Percentiles rank a stretch among this genome's conserved stretches.
Evolutionary conservation across 1,140 invertebrate genomes (phyloP).

Genomic region (Drosophila repleta): DNA sequence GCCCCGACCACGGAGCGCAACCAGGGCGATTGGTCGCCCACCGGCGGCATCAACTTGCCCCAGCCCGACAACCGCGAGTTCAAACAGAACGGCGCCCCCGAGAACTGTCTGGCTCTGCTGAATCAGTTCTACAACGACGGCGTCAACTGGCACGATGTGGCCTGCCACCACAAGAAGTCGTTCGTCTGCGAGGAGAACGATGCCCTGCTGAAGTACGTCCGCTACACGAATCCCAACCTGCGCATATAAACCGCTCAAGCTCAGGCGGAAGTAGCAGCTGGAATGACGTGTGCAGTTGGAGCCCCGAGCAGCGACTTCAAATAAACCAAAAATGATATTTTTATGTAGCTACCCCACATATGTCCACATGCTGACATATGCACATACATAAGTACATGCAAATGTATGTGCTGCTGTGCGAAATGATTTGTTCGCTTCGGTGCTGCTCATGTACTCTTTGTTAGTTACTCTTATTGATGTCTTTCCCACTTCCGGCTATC

Average conservation of each 20-base stretch:
- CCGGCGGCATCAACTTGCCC: constrained; percentile 90
- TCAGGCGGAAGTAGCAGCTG: constrained; percentile 4
- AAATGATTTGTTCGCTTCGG: constrained; percentile 2
- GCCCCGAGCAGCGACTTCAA: constrained; percentile 46
- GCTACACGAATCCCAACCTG: constrained; percentile 90
- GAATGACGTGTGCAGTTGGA: constrained; percentile 33
- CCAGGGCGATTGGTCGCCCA: constrained; percentile 93
- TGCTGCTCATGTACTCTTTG: constrained; percentile 39
- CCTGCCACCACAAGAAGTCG: constrained; percentile 92
- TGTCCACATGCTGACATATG: not conserved
- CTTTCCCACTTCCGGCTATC: constrained; percentile 38
- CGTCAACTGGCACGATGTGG: constrained; percentile 94
- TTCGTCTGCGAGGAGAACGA: constrained; percentile 94
- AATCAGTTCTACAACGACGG: constrained; percentile 95
- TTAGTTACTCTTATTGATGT: constrained; percentile 26
- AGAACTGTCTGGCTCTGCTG: constrained; percentile 91
- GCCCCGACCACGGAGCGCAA: constrained; percentile 89
- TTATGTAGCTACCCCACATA: constrained; percentile 36
- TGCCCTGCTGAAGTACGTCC: constrained; percentile 90
- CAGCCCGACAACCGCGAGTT: constrained; percentile 93
- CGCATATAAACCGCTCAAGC: constrained; percentile 85
- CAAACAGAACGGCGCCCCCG: constrained; percentile 90
- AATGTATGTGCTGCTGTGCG: constrained; percentile 9
- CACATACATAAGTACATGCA: not conserved
- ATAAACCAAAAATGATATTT: constrained; percentile 79